phyloP scores from a whole-genome alignment of 2,888 invertebrate species.

The Cremastinae sp. region DNA sequence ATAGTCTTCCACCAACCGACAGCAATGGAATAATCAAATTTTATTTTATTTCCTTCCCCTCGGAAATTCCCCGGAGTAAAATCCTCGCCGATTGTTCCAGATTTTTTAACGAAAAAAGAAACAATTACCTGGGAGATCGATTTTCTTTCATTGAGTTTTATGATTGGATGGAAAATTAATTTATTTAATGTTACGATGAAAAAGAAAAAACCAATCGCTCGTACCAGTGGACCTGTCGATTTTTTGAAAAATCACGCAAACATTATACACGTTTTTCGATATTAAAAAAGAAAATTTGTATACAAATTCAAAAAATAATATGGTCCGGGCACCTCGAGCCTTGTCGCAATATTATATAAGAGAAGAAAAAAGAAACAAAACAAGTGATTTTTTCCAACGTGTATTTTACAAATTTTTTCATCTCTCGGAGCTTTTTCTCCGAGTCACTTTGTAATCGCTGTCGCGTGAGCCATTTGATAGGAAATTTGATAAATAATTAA shows the following conservation, averaged over 20 bases:
- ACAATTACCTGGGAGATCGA: not conserved
- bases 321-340: conserved; percentile 42
- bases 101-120: not conserved
- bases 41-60: not conserved
- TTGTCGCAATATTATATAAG: conserved; percentile 43
- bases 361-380: conserved; percentile 14
- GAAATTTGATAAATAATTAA: conserved; percentile 30
- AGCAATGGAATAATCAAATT: conserved; percentile 9
- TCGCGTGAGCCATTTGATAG: conserved; percentile 17
- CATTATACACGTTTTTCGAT: conserved; percentile 5
- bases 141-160: too few species aligned
- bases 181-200: not conserved
- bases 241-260: conserved; percentile 6
- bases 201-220: conserved; percentile 6
- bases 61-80: too few species aligned
- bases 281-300: conserved; percentile 17
- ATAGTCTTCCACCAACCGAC: conserved; percentile 6
- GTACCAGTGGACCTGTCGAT: conserved; percentile 29
- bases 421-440: conserved; percentile 60
- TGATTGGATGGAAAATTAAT: too few species aligned
- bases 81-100: conserved; percentile 5
- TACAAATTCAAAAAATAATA: conserved; percentile 27
- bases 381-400: conserved; percentile 56
- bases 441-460: conserved; percentile 50
- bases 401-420: conserved; percentile 58